Base-by-base conservation (phyloP, 1,140 invertebrate species). In the Cydia fagiglandana region DNA sequence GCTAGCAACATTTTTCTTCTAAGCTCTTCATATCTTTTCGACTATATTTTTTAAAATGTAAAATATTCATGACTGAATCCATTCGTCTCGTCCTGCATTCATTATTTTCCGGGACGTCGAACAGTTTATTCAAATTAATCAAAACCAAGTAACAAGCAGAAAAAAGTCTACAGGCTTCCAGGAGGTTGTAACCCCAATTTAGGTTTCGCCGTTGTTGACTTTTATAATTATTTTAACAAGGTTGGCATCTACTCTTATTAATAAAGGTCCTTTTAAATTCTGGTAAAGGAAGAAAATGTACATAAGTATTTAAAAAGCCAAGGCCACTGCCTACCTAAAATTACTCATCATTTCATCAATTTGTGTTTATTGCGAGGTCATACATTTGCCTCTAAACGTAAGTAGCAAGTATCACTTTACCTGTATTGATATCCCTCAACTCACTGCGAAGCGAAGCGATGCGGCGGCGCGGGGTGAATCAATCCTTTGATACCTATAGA, bases 31-130 rank as follows among this genome's bases (percentile, higher is more conserved):
- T 1, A 56, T 3, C 20, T 56, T 56, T 20, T 56, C 1, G 2
- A 61, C 56, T 61, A 20, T 61, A 61, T 61, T 61, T 61, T 61
- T 61, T 24, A 24, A 61, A 61, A 61, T 61, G 1, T 61, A 20
- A 61, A 61, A 61, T 61, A 61, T 61, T 61, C 56, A 61, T 61
- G 56, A 24, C 17, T 17, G 56, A 61, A 24, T 61, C 56, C 56
- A 61, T 61, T 61, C 20, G n/a, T 17, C 56, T 24, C 20, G 20
- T 61, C 56, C 56, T 61, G 56, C 56, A 61, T 61, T 61, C 56
- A 61, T 61, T 61, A 61, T 61, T 61, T 61, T 61, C 56, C 56
- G 56, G 56, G 20, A 61, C 56, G 56, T 61, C 56, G 56, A 61
- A 61, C 20, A 61, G 56, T 61, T 61, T 61, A 61, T 61, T 61